Percentiles rank a stretch among this genome's conserved stretches.
These are phyloP conservation scores for Chrysolophus pictus DNA, from an alignment of 2,797 vertebrate genomes.

Conservation along the genomic window DNA sequence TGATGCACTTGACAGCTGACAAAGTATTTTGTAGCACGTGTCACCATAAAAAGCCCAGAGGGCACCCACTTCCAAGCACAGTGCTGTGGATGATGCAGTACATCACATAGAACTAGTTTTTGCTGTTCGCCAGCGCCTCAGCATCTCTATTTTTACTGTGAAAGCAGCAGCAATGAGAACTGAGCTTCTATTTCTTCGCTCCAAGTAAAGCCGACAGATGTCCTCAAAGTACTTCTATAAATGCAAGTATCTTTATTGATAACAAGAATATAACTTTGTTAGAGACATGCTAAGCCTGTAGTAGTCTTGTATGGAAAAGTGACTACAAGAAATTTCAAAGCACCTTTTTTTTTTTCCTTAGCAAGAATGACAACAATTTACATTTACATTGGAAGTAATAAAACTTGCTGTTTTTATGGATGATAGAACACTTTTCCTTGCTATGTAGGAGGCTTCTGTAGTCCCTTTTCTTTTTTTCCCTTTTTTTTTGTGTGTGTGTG, in stretches of 20 bases:
- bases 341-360: not conserved
- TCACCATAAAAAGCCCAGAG: not conserved
- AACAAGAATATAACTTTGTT: not conserved
- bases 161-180: not conserved
- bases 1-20: not conserved
- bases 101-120: not conserved
- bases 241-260: constrained; percentile 13
- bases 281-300: not conserved
- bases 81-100: not conserved
- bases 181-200: constrained; percentile 19
- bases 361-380: not conserved
- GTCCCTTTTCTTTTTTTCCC: not conserved
- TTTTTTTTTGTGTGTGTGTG: not conserved
- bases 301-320: constrained; percentile 2
- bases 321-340: not conserved
- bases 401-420: not conserved
- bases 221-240: not conserved
- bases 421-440: not conserved
- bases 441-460: not conserved
- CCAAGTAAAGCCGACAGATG: not conserved
- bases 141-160: not conserved
- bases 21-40: not conserved
- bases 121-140: not conserved
- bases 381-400: not conserved
- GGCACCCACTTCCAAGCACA: not conserved